These are phyloP conservation scores for Corythornis vintsioides DNA, from an alignment of 2,113 vertebrate genomes.

Conservation along the genomic window DNA sequence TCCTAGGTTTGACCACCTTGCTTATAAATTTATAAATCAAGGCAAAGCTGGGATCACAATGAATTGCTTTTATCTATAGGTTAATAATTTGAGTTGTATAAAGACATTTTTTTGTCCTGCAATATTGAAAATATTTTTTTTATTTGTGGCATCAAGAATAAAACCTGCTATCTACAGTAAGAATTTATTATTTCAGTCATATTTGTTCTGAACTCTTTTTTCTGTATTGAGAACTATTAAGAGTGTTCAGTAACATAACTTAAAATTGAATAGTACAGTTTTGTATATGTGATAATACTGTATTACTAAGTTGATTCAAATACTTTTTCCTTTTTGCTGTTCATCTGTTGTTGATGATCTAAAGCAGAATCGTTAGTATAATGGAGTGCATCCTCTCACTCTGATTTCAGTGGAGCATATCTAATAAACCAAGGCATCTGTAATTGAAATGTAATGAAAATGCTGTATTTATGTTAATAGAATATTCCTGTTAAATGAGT, in stretches of 20 bases:
- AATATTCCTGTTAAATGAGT: neutral
- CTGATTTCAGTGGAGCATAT: neutral
- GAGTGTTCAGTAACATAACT: neutral
- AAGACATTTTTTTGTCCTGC: neutral
- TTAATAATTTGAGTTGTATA: neutral
- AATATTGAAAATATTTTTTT: neutral
- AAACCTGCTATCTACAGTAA: neutral
- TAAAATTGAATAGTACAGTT: neutral
- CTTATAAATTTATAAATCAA: neutral
- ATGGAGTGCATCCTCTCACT: neutral
- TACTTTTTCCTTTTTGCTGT: neutral
- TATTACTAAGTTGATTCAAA: neutral
- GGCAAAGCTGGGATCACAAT: neutral
- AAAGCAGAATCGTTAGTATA: neutral
- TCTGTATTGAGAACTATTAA: neutral
- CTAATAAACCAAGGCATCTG: neutral
- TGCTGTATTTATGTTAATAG: neutral
- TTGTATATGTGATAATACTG: neutral
- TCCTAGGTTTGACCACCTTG: neutral
- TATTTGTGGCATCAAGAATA: neutral
- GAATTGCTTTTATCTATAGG: neutral
- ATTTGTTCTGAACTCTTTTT: neutral
- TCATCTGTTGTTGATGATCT: conserved; percentile 11
- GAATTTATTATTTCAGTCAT: neutral
- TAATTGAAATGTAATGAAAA: neutral